These are phyloP conservation scores for Calephelis virginiensis DNA, from an alignment of 1,140 invertebrate genomes.

Conservation along the genomic window DNA sequence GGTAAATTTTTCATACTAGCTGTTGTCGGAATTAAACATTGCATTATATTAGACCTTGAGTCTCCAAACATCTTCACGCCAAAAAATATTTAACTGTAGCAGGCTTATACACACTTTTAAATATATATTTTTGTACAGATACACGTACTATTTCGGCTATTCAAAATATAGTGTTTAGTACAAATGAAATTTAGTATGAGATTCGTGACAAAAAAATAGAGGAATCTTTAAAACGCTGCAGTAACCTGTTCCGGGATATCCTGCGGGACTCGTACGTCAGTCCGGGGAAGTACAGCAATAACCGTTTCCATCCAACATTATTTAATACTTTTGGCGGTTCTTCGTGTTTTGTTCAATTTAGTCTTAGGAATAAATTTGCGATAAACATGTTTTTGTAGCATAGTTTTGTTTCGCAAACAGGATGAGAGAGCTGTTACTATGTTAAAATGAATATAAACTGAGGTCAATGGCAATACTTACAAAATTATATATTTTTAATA, in stretches of 20 bases:
- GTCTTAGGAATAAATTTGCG: slow-evolving; percentile 9
- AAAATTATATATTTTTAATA: too few species aligned
- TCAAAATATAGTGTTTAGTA: neutral
- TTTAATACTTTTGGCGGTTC: slow-evolving; percentile 34
- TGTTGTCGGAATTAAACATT: too few species aligned
- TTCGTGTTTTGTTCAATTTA: slow-evolving; percentile 25
- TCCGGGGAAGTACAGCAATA: slow-evolving; percentile 24
- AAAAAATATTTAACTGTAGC: too few species aligned
- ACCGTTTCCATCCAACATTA: slow-evolving; percentile 34
- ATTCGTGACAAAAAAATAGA: slow-evolving; percentile 8
- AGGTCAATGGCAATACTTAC: too few species aligned
- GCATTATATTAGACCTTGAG: too few species aligned
- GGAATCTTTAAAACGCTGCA: slow-evolving; percentile 6
- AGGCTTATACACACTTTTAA: too few species aligned
- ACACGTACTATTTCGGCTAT: too few species aligned
- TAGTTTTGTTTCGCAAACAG: neutral
- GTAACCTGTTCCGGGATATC: slow-evolving; percentile 28
- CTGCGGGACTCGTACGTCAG: slow-evolving; percentile 32
- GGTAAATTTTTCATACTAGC: too few species aligned
- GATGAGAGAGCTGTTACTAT: too few species aligned
- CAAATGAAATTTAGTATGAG: neutral
- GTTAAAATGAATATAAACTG: too few species aligned
- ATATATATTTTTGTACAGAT: too few species aligned
- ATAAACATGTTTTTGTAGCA: slow-evolving; percentile 1
- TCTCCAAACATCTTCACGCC: too few species aligned